A percentile compares a stretch with the other conserved stretches of the same genome.
Evolutionary conservation across 1,140 invertebrate species (phyloP).

Genomic region (Palaemon carinicauda): DNA sequence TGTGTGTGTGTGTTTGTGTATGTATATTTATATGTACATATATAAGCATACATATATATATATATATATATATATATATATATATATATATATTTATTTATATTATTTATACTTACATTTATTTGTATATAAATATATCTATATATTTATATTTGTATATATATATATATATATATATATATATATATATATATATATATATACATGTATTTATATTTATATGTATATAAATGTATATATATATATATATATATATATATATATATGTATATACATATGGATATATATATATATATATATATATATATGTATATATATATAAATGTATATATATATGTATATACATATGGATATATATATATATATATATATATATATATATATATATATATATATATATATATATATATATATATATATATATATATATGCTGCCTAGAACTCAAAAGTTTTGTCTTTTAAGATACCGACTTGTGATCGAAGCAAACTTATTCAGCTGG

Average conservation of each 20-base stretch:
- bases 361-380: not conserved
- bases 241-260: slow-evolving; percentile 2
- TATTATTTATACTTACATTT: too few relatives aligned
- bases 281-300: not conserved
- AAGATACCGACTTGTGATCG: too few relatives aligned
- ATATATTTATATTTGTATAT: not conserved
- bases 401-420: slow-evolving; percentile 2
- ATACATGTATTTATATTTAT: not conserved
- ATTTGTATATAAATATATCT: not conserved
- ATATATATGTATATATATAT: not conserved
- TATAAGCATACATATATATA: too few relatives aligned
- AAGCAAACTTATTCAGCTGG: too few relatives aligned
- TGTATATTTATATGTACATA: not conserved
- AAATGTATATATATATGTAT: not conserved
- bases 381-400: not conserved
- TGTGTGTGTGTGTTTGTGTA: not conserved
- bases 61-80: not conserved
- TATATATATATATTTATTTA: not conserved
- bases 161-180: not conserved
- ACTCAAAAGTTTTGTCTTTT: too few relatives aligned
- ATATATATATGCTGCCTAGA: not conserved
- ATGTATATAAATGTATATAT: not conserved
- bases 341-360: not conserved
- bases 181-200: not conserved
- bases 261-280: not conserved